Evolutionary conservation across 2,113 vertebrate species (phyloP).

Genomic region (Turnix velox): DNA sequence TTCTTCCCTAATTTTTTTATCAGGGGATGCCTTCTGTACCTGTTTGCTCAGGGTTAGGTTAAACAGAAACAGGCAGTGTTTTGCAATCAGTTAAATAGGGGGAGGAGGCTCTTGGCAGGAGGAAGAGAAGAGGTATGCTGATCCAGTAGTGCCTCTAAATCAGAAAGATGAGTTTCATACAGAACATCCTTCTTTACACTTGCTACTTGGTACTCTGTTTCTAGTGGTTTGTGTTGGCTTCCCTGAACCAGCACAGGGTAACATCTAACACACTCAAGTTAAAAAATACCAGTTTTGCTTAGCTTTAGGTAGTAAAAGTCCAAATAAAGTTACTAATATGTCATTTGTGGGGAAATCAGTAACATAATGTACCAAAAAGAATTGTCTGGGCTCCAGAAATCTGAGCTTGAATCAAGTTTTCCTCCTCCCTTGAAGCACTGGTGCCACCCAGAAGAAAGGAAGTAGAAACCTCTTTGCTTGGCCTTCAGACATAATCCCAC

Average conservation of each 20-base stretch:
- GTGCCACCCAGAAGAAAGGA: not conserved
- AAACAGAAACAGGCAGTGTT: not conserved
- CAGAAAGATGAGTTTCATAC: not conserved
- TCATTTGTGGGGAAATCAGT: not conserved
- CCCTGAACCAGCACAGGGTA: not conserved
- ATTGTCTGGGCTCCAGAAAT: not conserved
- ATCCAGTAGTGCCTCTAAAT: not conserved
- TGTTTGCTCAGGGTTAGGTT: not conserved
- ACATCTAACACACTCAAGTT: not conserved
- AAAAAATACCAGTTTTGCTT: not conserved
- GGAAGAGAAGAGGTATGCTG: not conserved
- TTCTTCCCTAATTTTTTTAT: not conserved
- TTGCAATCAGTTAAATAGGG: not conserved
- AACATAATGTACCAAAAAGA: not conserved
- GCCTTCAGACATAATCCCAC: not conserved
- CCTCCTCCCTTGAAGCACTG: not conserved
- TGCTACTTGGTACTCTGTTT: not conserved
- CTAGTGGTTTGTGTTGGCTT: not conserved
- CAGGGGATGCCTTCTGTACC: not conserved
- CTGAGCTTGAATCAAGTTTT: not conserved
- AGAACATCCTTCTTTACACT: not conserved
- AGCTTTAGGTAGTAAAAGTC: not conserved
- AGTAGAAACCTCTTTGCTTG: slow-evolving; percentile 7
- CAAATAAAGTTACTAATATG: not conserved
- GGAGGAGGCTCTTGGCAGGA: not conserved